These are phyloP conservation scores for Ardeotis arabs DNA, from an alignment of 2,113 vertebrate genomes.

Conservation along the genomic window DNA sequence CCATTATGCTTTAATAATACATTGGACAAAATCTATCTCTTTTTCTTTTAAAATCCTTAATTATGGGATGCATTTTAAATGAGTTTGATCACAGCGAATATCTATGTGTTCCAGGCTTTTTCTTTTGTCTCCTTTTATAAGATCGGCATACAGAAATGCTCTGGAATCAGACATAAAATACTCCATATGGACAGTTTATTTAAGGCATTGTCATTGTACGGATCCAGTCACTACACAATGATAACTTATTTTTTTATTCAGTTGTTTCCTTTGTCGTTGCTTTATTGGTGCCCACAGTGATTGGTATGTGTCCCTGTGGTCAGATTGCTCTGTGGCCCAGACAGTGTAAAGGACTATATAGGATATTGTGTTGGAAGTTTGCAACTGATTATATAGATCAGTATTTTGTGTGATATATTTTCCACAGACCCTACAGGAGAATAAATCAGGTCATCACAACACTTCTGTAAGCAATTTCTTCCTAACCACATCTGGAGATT, in stretches of 20 bases:
- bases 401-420: neutral
- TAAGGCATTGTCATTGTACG: neutral
- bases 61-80: conserved; percentile 69
- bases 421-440: neutral
- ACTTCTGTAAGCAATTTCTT: neutral
- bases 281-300: neutral
- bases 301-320: neutral
- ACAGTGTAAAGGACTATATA: neutral
- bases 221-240: neutral
- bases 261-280: neutral
- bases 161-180: conserved; percentile 19
- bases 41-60: conserved; percentile 70
- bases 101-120: neutral
- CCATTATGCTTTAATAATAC: conserved; percentile 74
- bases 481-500: neutral
- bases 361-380: neutral
- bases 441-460: neutral
- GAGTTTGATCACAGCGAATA: conserved; percentile 36
- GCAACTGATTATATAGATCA: neutral
- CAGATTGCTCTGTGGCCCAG: neutral
- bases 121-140: conserved; percentile 21
- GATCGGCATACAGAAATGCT: neutral
- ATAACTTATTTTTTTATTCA: neutral
- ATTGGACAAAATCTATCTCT: conserved; percentile 70
- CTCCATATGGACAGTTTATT: conserved; percentile 12